Conservation (phyloP, 2,888 invertebrate genomes). For the Vannuccia rotundouncinata region DNA sequence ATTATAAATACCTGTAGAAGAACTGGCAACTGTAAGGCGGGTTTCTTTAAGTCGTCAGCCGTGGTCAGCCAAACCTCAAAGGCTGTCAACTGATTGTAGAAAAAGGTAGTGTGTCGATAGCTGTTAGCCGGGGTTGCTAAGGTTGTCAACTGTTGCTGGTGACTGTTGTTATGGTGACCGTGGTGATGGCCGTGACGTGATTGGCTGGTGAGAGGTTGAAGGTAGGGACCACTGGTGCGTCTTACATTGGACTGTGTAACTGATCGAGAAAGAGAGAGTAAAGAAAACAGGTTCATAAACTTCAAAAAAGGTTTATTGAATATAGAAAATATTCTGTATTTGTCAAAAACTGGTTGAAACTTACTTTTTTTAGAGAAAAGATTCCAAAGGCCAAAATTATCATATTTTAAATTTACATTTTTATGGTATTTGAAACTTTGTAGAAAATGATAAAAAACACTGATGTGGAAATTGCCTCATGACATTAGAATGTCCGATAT, state of each 20-base stretch:
- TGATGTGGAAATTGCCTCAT: too few species aligned
- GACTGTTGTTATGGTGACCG: neutral
- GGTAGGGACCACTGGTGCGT: neutral
- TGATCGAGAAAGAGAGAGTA: neutral
- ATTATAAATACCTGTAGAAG: conserved; percentile 37
- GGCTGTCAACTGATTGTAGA: conserved; percentile 92
- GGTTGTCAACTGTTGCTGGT: neutral
- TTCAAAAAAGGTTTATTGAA: too few species aligned
- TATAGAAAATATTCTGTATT: too few species aligned
- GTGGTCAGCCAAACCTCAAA: conserved; percentile 88
- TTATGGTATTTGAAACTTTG: too few species aligned
- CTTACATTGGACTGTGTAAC: neutral
- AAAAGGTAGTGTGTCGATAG: conserved; percentile 62
- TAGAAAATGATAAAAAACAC: too few species aligned
- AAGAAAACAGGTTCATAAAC: too few species aligned
- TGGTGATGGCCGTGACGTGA: neutral
- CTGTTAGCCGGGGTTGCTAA: neutral
- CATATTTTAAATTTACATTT: too few species aligned
- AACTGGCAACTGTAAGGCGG: conserved; percentile 58
- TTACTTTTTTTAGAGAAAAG: too few species aligned
- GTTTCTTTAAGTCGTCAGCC: conserved; percentile 73
- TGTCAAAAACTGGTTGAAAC: too few species aligned
- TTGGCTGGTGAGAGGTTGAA: neutral
- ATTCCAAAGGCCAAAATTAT: too few species aligned
- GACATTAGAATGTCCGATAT: too few species aligned